phyloP scores from a whole-genome alignment of 1,140 invertebrate species.

The Nephila pilipes region DNA sequence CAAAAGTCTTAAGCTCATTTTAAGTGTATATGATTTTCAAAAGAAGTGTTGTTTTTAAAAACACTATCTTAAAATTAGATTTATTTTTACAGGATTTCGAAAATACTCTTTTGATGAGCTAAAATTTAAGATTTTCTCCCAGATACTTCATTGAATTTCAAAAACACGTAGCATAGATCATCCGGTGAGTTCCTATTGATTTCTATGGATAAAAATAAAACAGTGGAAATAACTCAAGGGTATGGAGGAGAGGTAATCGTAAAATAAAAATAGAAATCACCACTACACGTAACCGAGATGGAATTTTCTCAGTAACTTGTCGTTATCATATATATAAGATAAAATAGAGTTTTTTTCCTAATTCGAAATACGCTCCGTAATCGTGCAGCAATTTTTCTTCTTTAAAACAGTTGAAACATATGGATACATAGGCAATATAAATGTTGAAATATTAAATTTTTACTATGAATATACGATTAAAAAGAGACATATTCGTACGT shows the following conservation, averaged over 20 bases:
- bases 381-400: no score
- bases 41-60: slow-evolving; percentile 35
- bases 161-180: neutral
- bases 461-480: no score
- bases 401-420: no score
- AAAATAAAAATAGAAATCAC: neutral
- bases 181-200: neutral
- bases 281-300: neutral
- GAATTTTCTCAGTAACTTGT: neutral
- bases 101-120: slow-evolving; percentile 26
- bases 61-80: slow-evolving; percentile 41
- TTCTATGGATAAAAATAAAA: slow-evolving; percentile 10
- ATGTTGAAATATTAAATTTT: no score
- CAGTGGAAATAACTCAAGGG: neutral
- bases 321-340: no score
- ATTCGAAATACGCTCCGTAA: no score
- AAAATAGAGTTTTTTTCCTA: no score
- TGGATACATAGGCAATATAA: no score
- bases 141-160: slow-evolving; percentile 8
- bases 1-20: slow-evolving; percentile 48
- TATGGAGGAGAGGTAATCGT: no score
- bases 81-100: neutral
- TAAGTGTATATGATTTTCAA: slow-evolving; percentile 16
- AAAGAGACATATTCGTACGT: no score
- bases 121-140: neutral